Conservation (phyloP, 1,140 invertebrate species). For the Tetramorium simillimum region DNA sequence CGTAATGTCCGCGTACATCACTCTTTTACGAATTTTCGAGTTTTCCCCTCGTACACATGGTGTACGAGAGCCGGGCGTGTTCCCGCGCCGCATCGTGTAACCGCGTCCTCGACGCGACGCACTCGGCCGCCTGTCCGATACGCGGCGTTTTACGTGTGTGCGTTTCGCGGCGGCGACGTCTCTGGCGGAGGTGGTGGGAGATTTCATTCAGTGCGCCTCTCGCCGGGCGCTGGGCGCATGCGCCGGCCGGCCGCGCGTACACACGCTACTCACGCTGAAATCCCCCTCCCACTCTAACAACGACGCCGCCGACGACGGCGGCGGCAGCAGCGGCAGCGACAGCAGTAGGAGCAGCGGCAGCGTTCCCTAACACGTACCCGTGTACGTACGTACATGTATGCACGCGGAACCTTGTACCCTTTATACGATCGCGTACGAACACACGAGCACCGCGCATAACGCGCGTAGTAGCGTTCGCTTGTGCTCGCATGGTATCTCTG, state of each 20-base stretch:
- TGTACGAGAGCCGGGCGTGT: neutral
- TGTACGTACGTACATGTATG: conserved; percentile 15
- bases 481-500: neutral
- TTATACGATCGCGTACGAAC: conserved; percentile 11
- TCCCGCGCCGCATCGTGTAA: conserved; percentile 67
- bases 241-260: conserved; percentile 79
- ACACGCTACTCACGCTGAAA: conserved; percentile 83
- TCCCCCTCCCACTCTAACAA: conserved; percentile 56
- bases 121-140: conserved; percentile 38
- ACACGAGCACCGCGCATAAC: neutral
- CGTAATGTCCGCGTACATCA: neutral
- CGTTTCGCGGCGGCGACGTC: conserved; percentile 57
- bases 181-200: conserved; percentile 74
- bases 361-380: conserved; percentile 57
- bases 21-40: neutral
- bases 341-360: neutral
- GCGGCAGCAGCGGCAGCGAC: neutral
- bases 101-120: conserved; percentile 39
- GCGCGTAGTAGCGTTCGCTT: conserved; percentile 19
- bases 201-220: conserved; percentile 83
- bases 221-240: conserved; percentile 74
- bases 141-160: conserved; percentile 23
- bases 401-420: conserved; percentile 62
- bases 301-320: neutral
- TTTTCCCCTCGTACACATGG: neutral